Evolutionary conservation across 2,113 vertebrate species (phyloP).

Genomic region (Cochlearius cochlearius): DNA sequence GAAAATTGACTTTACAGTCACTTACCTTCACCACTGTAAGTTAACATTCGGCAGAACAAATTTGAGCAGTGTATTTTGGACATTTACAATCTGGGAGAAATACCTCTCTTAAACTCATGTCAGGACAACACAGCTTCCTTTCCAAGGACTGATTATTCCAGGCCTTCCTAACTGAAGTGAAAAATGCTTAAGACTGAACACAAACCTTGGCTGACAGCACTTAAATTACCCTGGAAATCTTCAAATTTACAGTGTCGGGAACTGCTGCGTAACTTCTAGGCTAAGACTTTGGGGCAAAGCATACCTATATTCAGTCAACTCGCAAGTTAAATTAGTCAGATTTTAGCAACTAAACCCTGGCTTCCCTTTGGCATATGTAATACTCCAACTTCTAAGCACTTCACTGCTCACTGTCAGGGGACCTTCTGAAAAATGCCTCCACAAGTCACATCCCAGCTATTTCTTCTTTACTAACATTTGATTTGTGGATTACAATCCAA

Average conservation of each 20-base stretch:
- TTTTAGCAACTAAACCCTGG: background rate
- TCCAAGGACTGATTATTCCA: constrained; percentile 22
- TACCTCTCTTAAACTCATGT: background rate
- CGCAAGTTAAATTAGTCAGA: background rate
- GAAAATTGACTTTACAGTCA: constrained; percentile 25
- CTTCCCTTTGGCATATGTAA: background rate
- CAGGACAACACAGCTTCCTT: constrained; percentile 25
- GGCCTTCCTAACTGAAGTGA: constrained; percentile 1
- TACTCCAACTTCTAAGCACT: background rate
- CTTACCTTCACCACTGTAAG: constrained; percentile 1
- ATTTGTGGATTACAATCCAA: background rate
- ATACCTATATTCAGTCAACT: background rate
- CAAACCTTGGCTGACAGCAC: constrained; percentile 26
- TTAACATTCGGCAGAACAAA: constrained; percentile 39
- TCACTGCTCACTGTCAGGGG: background rate
- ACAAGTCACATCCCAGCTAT: background rate
- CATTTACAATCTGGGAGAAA: constrained; percentile 18
- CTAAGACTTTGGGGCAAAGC: background rate
- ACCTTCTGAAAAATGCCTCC: background rate
- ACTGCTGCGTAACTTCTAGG: background rate
- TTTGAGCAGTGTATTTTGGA: background rate
- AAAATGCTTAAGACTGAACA: constrained; percentile 46
- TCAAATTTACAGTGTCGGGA: background rate
- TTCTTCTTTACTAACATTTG: background rate
- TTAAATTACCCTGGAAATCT: constrained; percentile 40